Evolutionary conservation across 2,888 invertebrate genomes (phyloP).

Genomic region (Netelia virgata): DNA sequence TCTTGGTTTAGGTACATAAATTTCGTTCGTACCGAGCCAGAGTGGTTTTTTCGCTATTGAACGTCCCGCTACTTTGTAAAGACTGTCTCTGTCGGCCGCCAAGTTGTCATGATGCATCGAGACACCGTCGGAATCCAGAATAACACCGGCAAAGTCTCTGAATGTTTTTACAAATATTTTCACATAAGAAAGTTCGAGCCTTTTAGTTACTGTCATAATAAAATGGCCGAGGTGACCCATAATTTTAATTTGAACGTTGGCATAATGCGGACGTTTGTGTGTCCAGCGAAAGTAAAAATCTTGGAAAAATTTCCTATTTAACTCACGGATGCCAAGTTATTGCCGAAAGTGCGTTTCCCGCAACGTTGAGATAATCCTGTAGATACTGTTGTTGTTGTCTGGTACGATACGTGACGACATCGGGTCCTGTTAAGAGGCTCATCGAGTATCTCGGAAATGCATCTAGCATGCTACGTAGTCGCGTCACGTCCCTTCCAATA

Average conservation of each 20-base stretch:
- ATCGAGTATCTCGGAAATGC: slow-evolving; percentile 86
- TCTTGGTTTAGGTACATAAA: background rate
- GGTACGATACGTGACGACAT: slow-evolving; percentile 81
- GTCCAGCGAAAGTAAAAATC: too few relatives aligned
- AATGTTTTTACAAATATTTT: slow-evolving; percentile 38
- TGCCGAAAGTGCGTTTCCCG: slow-evolving; percentile 88
- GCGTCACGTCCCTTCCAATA: slow-evolving; percentile 82
- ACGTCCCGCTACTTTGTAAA: slow-evolving; percentile 77
- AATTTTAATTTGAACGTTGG: background rate
- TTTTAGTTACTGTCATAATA: slow-evolving; percentile 1
- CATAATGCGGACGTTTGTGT: background rate
- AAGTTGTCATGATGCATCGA: slow-evolving; percentile 77
- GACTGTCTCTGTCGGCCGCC: slow-evolving; percentile 73
- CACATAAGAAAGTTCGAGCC: background rate
- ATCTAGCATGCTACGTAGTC: slow-evolving; percentile 88
- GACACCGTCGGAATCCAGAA: slow-evolving; percentile 72
- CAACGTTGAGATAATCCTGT: slow-evolving; percentile 82
- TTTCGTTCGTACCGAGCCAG: slow-evolving; percentile 83
- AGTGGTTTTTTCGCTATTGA: slow-evolving; percentile 79
- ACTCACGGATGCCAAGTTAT: slow-evolving; percentile 92
- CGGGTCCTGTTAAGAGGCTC: slow-evolving; percentile 84
- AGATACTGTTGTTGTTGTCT: slow-evolving; percentile 81
- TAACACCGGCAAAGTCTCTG: slow-evolving; percentile 77
- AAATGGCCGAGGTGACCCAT: background rate
- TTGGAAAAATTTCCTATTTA: slow-evolving; percentile 61